These are phyloP conservation scores for Lepidurus packardi DNA, from an alignment of 1,140 invertebrate genomes.

Conservation along the genomic window DNA sequence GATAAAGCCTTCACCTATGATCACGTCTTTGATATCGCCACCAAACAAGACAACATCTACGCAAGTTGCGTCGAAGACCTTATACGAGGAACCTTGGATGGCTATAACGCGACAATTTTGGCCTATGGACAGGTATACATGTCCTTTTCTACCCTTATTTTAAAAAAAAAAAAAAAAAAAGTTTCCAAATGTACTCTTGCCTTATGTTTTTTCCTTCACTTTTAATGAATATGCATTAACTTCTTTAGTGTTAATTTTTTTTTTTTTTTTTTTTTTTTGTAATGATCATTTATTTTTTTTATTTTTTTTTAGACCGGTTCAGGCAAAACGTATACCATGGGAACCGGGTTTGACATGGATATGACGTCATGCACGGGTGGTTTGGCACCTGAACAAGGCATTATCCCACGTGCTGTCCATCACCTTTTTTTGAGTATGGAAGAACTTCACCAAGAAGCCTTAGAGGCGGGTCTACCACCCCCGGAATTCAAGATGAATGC, in stretches of 20 bases:
- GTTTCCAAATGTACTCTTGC: no score
- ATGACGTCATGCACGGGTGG: constrained; percentile 27
- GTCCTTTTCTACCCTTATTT: neutral
- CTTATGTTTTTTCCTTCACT: no score
- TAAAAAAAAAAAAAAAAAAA: constrained; percentile 20
- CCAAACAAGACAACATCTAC: constrained; percentile 71
- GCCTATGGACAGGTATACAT: constrained; percentile 81
- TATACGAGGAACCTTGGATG: constrained; percentile 80
- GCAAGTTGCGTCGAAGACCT: constrained; percentile 75
- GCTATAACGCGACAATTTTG: constrained; percentile 90
- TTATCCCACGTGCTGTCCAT: constrained; percentile 87
- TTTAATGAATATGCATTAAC: no score
- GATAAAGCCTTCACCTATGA: constrained; percentile 97
- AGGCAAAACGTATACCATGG: constrained; percentile 99
- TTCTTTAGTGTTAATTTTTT: neutral
- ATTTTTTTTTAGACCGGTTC: constrained; percentile 68
- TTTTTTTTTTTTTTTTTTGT: neutral
- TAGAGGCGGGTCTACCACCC: constrained; percentile 54
- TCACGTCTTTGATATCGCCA: constrained; percentile 74
- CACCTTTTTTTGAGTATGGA: constrained; percentile 82
- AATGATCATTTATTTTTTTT: neutral
- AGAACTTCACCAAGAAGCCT: constrained; percentile 55
- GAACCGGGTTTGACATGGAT: constrained; percentile 89
- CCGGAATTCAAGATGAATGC: constrained; percentile 76
- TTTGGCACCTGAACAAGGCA: constrained; percentile 65